Percentiles rank a stretch among this genome's conserved stretches.
phyloP scores from a whole-genome alignment of 2,113 vertebrate species.

The Paradoxurus hermaphroditus region DNA sequence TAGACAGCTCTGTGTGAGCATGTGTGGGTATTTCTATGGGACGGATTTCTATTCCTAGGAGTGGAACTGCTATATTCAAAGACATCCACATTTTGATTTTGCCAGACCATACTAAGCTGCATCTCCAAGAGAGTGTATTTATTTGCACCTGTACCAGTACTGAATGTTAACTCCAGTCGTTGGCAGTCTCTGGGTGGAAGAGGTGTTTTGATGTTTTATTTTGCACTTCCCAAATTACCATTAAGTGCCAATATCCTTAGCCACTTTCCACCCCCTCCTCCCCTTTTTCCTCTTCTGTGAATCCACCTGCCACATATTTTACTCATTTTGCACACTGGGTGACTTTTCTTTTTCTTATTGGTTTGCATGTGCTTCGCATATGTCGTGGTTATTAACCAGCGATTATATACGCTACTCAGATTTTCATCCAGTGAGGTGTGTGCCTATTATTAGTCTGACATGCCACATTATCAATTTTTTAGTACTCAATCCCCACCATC shows the following conservation, averaged over 20 bases:
- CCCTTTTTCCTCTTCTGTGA: background rate
- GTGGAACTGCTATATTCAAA: background rate
- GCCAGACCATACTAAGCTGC: background rate
- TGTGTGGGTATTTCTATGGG: background rate
- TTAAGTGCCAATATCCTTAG: background rate
- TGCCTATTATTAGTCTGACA: background rate
- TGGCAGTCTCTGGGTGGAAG: background rate
- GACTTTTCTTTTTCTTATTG: background rate
- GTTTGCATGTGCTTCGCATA: background rate
- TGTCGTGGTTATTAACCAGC: background rate
- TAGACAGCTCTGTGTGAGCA: no score
- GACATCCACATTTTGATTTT: background rate
- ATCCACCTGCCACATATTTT: background rate
- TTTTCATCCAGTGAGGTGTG: background rate
- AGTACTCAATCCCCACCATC: background rate
- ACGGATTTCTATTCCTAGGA: background rate
- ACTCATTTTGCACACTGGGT: background rate
- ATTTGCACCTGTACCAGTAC: background rate
- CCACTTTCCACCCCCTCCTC: accelerated
- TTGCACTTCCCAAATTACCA: background rate
- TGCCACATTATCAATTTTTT: background rate
- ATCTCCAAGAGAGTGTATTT: background rate
- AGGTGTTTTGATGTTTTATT: background rate
- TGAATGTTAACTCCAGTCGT: background rate
- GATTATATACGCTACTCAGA: background rate